phyloP scores from a whole-genome alignment of 2,797 vertebrate genomes.

The Aulostomus chinensis region DNA sequence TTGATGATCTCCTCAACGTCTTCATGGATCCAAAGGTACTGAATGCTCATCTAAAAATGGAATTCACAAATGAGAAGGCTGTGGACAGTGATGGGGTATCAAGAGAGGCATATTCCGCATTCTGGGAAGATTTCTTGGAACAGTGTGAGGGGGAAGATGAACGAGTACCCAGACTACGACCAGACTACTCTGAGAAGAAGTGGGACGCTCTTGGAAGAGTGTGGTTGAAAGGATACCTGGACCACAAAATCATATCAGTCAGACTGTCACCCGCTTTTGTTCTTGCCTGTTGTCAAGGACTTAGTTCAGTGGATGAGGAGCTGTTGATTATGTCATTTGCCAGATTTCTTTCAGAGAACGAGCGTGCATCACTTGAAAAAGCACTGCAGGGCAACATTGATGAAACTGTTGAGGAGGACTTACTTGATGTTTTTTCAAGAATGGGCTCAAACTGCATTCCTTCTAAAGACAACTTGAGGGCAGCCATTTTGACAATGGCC shows the following conservation, averaged over 20 bases:
- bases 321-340: slow-evolving; percentile 13
- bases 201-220: slow-evolving; percentile 2
- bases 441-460: slow-evolving; percentile 13
- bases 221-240: slow-evolving; percentile 10
- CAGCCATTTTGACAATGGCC: slow-evolving; percentile 33
- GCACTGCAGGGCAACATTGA: slow-evolving; percentile 10
- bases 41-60: slow-evolving; percentile 22
- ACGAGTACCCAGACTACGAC: neutral
- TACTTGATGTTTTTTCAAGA: slow-evolving; percentile 13
- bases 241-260: too few relatives aligned
- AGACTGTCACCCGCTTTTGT: slow-evolving; percentile 10
- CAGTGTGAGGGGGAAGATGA: slow-evolving; percentile 29
- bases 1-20: slow-evolving; percentile 23
- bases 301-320: slow-evolving; percentile 14
- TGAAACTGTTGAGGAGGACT: slow-evolving; percentile 14
- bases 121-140: slow-evolving; percentile 30
- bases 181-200: slow-evolving; percentile 1
- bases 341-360: slow-evolving; percentile 5
- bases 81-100: slow-evolving; percentile 29
- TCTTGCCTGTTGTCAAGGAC: slow-evolving; percentile 15
- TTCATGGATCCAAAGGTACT: slow-evolving; percentile 31
- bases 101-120: slow-evolving; percentile 16
- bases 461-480: slow-evolving; percentile 3
- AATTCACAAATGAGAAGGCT: slow-evolving; percentile 23
- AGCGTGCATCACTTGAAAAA: slow-evolving; percentile 2